phyloP scores from a whole-genome alignment of 2,888 invertebrate species.

The Clunio marinus region DNA sequence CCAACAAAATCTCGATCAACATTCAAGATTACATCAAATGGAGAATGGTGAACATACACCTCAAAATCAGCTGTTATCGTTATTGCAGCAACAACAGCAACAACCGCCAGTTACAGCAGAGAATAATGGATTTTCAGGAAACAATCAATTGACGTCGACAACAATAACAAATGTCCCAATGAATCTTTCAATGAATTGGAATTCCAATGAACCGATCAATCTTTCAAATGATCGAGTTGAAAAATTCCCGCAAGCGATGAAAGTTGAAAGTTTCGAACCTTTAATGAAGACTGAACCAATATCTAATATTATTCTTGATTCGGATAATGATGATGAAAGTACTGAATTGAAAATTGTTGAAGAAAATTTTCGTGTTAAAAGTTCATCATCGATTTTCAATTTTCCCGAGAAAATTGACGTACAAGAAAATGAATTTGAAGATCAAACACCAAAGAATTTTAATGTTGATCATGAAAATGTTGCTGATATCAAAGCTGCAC shows the following conservation, averaged over 20 bases:
- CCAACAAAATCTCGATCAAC: not conserved
- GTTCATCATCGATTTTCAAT: no score
- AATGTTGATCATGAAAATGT: no score
- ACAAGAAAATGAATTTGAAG: no score
- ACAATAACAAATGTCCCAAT: not conserved
- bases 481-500: no score
- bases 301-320: not conserved
- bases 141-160: no score
- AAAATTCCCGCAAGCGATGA: not conserved
- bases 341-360: conserved; percentile 12
- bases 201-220: conserved; percentile 29
- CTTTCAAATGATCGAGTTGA: conserved; percentile 9
- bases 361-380: no score
- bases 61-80: no score
- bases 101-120: not conserved
- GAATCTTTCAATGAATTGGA: conserved; percentile 12
- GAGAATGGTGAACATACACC: not conserved
- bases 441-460: no score
- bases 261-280: not conserved
- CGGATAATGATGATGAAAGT: conserved; percentile 15
- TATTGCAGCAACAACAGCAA: no score
- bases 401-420: no score
- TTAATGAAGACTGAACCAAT: conserved; percentile 18
- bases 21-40: not conserved
- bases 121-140: not conserved